Percentiles rank a stretch among this genome's conserved stretches.
These are phyloP conservation scores for Watsonalla cultraria DNA, from an alignment of 2,888 invertebrate species.

Conservation along the genomic window DNA sequence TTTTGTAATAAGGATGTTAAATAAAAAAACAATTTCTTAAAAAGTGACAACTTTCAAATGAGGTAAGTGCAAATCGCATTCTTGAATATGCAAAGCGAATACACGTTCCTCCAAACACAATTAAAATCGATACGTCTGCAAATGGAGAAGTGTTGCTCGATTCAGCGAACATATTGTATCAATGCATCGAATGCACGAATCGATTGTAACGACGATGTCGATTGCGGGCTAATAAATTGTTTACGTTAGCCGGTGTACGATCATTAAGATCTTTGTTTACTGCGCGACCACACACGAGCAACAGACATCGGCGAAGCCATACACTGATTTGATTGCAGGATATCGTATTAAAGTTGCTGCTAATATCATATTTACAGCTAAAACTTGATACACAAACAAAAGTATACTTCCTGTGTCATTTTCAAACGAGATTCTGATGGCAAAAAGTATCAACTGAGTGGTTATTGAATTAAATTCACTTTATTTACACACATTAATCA, in stretches of 20 bases:
- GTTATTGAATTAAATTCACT: neutral
- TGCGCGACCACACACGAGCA: constrained; percentile 67
- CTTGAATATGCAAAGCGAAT: no score
- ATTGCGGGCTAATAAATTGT: constrained; percentile 70
- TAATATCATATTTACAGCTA: constrained; percentile 59
- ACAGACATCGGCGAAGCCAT: constrained; percentile 64
- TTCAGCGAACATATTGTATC: constrained; percentile 46
- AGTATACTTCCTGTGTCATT: constrained; percentile 31
- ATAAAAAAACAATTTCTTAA: no score
- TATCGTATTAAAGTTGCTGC: constrained; percentile 61
- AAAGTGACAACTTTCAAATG: no score
- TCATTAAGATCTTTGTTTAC: constrained; percentile 74
- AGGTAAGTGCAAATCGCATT: no score
- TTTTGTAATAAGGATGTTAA: no score
- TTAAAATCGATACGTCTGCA: constrained; percentile 48
- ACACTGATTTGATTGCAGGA: constrained; percentile 69
- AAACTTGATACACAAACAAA: constrained; percentile 29
- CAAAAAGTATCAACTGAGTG: neutral
- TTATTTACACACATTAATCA: neutral
- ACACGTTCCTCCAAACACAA: constrained; percentile 24
- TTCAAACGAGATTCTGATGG: constrained; percentile 1
- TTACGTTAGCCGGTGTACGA: constrained; percentile 57
- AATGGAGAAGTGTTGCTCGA: constrained; percentile 39
- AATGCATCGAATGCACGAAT: constrained; percentile 55
- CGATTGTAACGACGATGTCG: constrained; percentile 63